Percentiles rank a stretch among this genome's conserved stretches.
Conservation (phyloP, 1,140 invertebrate species). For the Cherax destructor region DNA sequence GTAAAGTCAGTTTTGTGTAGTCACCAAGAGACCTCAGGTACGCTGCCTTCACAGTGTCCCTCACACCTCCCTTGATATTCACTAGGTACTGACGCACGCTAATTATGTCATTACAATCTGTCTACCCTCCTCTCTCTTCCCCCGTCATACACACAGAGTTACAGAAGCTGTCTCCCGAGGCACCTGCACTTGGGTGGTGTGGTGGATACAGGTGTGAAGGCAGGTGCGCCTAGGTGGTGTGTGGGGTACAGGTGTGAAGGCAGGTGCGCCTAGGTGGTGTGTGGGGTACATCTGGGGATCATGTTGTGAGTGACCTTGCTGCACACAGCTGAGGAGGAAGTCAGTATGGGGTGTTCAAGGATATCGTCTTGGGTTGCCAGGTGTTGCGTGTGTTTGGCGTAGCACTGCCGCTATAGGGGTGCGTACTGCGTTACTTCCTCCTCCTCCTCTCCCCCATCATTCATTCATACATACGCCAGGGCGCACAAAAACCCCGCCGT, state of each 20-base stretch:
- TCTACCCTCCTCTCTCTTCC: not conserved
- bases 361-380: constrained; percentile 1
- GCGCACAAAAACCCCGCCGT: not conserved
- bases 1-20: too few species aligned
- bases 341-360: constrained; percentile 45
- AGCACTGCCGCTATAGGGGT: not conserved
- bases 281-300: not conserved
- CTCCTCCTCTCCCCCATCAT: not conserved
- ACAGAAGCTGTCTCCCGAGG: too few species aligned
- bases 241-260: not conserved
- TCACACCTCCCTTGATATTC: too few species aligned
- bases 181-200: not conserved
- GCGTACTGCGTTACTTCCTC: not conserved
- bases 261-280: not conserved
- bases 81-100: too few species aligned
- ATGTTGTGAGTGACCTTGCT: constrained; percentile 11
- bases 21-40: too few species aligned
- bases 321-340: constrained; percentile 46
- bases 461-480: constrained; percentile 4
- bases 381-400: not conserved
- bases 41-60: too few species aligned
- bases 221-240: not conserved
- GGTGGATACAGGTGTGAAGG: not conserved
- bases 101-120: too few species aligned
- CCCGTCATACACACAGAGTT: too few species aligned